Evolutionary conservation across 1,140 invertebrate species (phyloP).

Genomic region (Dolichoris vasculosae): DNA sequence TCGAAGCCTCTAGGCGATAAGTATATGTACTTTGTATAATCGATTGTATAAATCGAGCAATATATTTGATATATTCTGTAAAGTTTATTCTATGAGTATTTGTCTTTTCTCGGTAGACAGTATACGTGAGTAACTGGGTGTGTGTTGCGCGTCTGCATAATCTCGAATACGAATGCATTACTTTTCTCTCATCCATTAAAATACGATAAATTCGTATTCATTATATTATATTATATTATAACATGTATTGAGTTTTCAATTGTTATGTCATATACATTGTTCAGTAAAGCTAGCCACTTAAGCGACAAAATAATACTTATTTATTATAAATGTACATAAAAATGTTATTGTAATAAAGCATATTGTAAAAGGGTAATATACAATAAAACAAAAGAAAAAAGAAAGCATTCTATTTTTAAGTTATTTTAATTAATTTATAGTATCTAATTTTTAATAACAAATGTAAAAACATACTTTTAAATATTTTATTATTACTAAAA

Average conservation of each 20-base stretch:
- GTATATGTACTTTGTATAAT: slow-evolving; percentile 43
- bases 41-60: slow-evolving; percentile 36
- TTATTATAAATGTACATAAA: slow-evolving; percentile 73
- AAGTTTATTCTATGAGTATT: slow-evolving; percentile 25
- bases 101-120: slow-evolving; percentile 50
- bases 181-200: slow-evolving; percentile 47
- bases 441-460: background rate
- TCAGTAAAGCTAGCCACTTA: slow-evolving; percentile 65
- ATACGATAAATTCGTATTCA: slow-evolving; percentile 47
- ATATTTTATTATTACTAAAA: no score
- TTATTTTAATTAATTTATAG: background rate
- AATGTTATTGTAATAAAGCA: slow-evolving; percentile 72
- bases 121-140: slow-evolving; percentile 19
- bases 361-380: slow-evolving; percentile 58
- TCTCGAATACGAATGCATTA: slow-evolving; percentile 42
- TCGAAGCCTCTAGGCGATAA: slow-evolving; percentile 34
- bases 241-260: slow-evolving; percentile 58
- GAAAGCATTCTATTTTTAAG: background rate
- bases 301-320: slow-evolving; percentile 64
- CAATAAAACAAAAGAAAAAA: slow-evolving; percentile 2
- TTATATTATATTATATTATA: slow-evolving; percentile 48
- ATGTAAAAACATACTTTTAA: background rate
- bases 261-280: slow-evolving; percentile 64
- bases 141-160: background rate
- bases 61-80: slow-evolving; percentile 38